A percentile compares a stretch with the other conserved stretches of the same genome.
Conservation (phyloP, 2,113 vertebrate species). For the Spizaetus ornatus region DNA sequence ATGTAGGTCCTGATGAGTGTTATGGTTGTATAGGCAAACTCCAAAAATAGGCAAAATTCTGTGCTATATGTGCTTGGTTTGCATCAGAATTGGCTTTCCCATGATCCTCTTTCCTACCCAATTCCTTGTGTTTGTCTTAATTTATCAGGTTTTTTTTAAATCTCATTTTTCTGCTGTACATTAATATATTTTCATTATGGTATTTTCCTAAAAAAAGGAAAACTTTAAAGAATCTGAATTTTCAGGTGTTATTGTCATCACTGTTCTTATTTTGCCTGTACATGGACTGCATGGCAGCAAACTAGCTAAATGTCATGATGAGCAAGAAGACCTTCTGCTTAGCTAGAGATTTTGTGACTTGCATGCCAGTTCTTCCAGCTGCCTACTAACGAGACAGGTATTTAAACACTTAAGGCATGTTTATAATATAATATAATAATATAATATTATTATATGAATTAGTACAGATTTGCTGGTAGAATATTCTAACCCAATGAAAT, state of each 20-base stretch:
- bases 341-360: not conserved
- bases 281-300: not conserved
- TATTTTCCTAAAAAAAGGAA: not conserved
- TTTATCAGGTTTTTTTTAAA: not conserved
- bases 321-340: not conserved
- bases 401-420: not conserved
- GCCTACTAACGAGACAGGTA: not conserved
- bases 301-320: not conserved
- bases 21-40: not conserved
- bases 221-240: not conserved
- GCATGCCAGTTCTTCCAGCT: constrained; percentile 13
- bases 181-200: not conserved
- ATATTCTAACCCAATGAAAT: not conserved
- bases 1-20: not conserved
- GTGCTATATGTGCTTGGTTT: not conserved
- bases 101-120: not conserved
- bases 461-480: not conserved
- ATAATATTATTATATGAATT: not conserved
- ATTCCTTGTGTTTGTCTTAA: not conserved
- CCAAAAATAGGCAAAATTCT: not conserved
- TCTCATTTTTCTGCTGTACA: not conserved
- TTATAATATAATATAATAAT: too few relatives aligned
- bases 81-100: not conserved
- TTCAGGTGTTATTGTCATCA: not conserved
- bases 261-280: not conserved